Conservation (phyloP, 2,113 vertebrate genomes). For the Oplegnathus fasciatus region DNA sequence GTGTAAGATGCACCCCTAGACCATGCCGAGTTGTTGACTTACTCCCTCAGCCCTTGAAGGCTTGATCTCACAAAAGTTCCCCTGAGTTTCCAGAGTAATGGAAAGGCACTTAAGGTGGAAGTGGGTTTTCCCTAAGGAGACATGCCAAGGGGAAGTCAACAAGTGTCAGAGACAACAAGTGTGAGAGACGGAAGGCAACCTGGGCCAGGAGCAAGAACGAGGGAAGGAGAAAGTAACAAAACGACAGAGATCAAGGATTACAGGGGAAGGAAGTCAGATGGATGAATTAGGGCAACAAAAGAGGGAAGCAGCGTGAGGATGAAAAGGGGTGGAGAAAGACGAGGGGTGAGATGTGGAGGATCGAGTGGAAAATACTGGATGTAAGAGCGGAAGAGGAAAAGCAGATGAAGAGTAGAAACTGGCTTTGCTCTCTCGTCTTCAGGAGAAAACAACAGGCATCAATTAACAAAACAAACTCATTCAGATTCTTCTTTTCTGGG, state of each 20-base stretch:
- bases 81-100: slow-evolving; percentile 55
- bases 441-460: slow-evolving; percentile 6
- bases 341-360: not conserved
- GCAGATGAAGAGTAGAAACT: not conserved
- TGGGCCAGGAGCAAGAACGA: not conserved
- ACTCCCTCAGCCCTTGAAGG: slow-evolving; percentile 21
- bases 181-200: slow-evolving; percentile 31
- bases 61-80: slow-evolving; percentile 43
- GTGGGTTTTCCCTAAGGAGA: slow-evolving; percentile 54
- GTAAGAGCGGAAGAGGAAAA: not conserved
- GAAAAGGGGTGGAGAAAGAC: not conserved
- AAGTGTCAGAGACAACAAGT: slow-evolving; percentile 57
- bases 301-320: not conserved
- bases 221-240: not conserved
- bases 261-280: not conserved
- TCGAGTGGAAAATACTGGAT: not conserved
- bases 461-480: not conserved
- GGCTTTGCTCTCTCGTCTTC: not conserved
- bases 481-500: not conserved
- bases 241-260: not conserved
- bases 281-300: slow-evolving; percentile 21
- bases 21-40: slow-evolving; percentile 13
- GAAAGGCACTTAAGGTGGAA: slow-evolving; percentile 42
- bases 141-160: slow-evolving; percentile 46
- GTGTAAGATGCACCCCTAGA: not conserved